Evolutionary conservation across 2,797 vertebrate species (phyloP).

Genomic region (Xenops minutus): DNA sequence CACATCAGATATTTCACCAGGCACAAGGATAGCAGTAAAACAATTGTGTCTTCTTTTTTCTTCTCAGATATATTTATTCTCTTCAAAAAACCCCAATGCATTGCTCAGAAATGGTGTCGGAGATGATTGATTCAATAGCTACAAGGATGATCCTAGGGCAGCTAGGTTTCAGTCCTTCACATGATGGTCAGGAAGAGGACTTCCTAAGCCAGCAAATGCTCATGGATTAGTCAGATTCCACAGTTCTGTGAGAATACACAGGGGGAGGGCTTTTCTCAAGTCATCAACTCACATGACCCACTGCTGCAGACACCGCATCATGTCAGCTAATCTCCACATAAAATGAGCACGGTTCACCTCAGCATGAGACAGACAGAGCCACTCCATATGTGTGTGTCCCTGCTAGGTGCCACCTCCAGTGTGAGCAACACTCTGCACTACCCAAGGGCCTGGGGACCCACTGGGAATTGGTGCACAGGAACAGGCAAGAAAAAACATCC

Average conservation of each 20-base stretch:
- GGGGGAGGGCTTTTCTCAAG: not conserved
- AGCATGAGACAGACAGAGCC: not conserved
- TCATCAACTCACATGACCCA: not conserved
- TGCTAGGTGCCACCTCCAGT: not conserved
- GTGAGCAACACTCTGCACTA: not conserved
- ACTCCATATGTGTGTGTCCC: not conserved
- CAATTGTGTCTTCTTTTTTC: not conserved
- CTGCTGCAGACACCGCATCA: not conserved
- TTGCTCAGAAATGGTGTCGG: not conserved
- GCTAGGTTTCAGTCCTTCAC: not conserved
- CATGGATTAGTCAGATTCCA: not conserved
- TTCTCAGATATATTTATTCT: not conserved
- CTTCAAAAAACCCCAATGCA: not conserved
- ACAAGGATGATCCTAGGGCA: not conserved
- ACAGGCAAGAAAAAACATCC: not conserved
- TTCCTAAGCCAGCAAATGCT: not conserved
- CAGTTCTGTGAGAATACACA: not conserved
- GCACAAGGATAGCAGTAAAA: not conserved
- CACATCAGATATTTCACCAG: not conserved
- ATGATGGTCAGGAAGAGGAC: not conserved
- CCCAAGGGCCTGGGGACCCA: not conserved
- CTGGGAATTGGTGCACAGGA: not conserved
- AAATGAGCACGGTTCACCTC: not conserved
- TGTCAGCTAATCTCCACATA: not conserved
- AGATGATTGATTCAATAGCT: not conserved